A percentile compares a stretch with the other conserved stretches of the same genome.
Evolutionary conservation across 1,140 invertebrate species (phyloP).

Genomic region (Orchesella cincta): DNA sequence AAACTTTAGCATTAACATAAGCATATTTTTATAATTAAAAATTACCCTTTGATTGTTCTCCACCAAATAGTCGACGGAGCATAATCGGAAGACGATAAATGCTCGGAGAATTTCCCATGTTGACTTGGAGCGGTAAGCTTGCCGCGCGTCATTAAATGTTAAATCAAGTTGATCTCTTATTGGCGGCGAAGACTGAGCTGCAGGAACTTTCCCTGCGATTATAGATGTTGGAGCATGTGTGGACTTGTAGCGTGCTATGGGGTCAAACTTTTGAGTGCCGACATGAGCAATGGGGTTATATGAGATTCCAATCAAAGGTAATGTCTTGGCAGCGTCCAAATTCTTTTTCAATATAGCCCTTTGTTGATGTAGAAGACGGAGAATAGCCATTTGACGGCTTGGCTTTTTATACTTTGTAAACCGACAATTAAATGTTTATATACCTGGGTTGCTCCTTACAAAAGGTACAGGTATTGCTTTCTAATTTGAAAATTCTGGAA

Average conservation of each 20-base stretch:
- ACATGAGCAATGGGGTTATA: neutral
- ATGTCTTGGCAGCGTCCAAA: neutral
- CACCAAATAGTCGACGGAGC: constrained; percentile 84
- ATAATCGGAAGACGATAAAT: constrained; percentile 89
- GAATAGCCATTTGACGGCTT: constrained; percentile 24
- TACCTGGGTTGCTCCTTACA: no score
- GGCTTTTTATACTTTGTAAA: no score
- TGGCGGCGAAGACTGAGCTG: constrained; percentile 56
- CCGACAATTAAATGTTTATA: no score
- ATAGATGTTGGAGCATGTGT: constrained; percentile 41
- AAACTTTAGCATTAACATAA: neutral
- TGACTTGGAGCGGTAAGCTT: constrained; percentile 76
- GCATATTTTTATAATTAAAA: constrained; percentile 36
- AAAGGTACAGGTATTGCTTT: no score
- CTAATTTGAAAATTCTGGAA: no score
- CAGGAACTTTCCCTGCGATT: constrained; percentile 15
- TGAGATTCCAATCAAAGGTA: neutral
- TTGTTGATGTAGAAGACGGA: constrained; percentile 17
- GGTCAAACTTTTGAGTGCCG: neutral
- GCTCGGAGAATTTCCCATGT: constrained; percentile 89
- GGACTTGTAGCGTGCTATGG: constrained; percentile 22
- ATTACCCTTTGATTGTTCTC: constrained; percentile 92
- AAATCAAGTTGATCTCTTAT: constrained; percentile 78
- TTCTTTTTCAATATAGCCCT: neutral
- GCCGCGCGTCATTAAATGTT: constrained; percentile 66